phyloP scores from a whole-genome alignment of 2,797 vertebrate species.

The Dipus sagitta region DNA sequence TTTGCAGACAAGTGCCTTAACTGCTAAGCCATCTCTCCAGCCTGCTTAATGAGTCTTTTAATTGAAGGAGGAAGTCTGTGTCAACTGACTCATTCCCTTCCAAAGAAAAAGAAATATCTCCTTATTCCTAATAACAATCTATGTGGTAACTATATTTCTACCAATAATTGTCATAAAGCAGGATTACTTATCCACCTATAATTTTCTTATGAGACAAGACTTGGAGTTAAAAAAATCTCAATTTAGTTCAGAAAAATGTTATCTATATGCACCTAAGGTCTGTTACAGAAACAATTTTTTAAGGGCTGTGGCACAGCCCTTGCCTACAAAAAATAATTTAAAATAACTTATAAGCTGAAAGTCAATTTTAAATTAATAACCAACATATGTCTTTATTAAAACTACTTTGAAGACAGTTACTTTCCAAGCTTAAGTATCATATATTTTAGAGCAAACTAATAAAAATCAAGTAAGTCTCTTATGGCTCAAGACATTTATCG shows the following conservation, averaged over 20 bases:
- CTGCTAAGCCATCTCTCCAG: too few relatives aligned
- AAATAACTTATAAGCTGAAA: slow-evolving; percentile 23
- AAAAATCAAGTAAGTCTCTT: slow-evolving; percentile 38
- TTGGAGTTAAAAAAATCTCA: slow-evolving; percentile 46
- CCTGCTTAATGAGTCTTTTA: background rate
- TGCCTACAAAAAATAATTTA: background rate
- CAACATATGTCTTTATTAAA: slow-evolving; percentile 38
- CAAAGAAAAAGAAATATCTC: slow-evolving; percentile 30
- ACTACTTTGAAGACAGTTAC: slow-evolving; percentile 18
- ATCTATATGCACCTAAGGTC: background rate
- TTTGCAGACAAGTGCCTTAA: too few relatives aligned
- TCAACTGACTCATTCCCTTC: slow-evolving; percentile 33
- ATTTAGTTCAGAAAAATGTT: slow-evolving; percentile 52
- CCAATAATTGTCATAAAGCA: slow-evolving; percentile 52
- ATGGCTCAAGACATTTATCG: background rate
- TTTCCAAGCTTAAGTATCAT: slow-evolving; percentile 33
- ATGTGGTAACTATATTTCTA: slow-evolving; percentile 44
- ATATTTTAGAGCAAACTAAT: slow-evolving; percentile 38
- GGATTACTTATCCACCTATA: background rate
- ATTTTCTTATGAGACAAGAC: slow-evolving; percentile 26
- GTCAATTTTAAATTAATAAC: slow-evolving; percentile 54
- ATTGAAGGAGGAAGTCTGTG: background rate
- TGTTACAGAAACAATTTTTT: slow-evolving; percentile 15
- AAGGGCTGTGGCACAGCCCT: background rate
- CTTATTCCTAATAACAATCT: slow-evolving; percentile 37